These are phyloP conservation scores for Eufriesea mexicana DNA, from an alignment of 1,140 invertebrate genomes.

Conservation along the genomic window DNA sequence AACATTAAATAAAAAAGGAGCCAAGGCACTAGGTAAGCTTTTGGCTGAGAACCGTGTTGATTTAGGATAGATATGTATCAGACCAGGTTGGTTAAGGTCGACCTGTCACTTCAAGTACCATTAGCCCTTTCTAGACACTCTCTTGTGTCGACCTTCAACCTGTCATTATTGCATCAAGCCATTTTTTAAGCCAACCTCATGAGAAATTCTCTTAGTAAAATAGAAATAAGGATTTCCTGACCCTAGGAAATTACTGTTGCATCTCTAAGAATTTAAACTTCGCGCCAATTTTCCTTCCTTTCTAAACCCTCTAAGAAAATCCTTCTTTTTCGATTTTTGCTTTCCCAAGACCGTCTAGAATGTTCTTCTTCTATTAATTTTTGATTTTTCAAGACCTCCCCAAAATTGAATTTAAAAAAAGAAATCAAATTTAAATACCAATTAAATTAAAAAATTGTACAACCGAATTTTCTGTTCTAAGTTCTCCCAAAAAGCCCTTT, in stretches of 20 bases:
- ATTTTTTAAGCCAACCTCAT: slow-evolving; percentile 52
- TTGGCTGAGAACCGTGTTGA: slow-evolving; percentile 71
- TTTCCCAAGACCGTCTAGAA: too few relatives aligned
- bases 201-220: slow-evolving; percentile 57
- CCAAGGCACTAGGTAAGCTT: slow-evolving; percentile 34
- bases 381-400: too few relatives aligned
- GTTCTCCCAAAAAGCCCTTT: too few relatives aligned
- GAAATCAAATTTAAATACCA: too few relatives aligned
- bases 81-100: slow-evolving; percentile 74
- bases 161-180: slow-evolving; percentile 75
- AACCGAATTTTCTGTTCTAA: too few relatives aligned
- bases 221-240: neutral
- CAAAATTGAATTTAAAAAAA: too few relatives aligned
- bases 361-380: too few relatives aligned
- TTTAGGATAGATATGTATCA: slow-evolving; percentile 82
- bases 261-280: neutral
- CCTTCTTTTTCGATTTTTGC: too few relatives aligned
- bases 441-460: too few relatives aligned
- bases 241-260: neutral
- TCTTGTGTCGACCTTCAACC: slow-evolving; percentile 71
- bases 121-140: slow-evolving; percentile 77
- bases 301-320: too few relatives aligned
- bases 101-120: slow-evolving; percentile 80
- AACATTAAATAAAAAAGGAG: slow-evolving; percentile 68
- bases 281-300: neutral